Base-by-base conservation (phyloP, 35 echinoderm and acorn worm species). In the Nesometra sesokonis region DNA sequence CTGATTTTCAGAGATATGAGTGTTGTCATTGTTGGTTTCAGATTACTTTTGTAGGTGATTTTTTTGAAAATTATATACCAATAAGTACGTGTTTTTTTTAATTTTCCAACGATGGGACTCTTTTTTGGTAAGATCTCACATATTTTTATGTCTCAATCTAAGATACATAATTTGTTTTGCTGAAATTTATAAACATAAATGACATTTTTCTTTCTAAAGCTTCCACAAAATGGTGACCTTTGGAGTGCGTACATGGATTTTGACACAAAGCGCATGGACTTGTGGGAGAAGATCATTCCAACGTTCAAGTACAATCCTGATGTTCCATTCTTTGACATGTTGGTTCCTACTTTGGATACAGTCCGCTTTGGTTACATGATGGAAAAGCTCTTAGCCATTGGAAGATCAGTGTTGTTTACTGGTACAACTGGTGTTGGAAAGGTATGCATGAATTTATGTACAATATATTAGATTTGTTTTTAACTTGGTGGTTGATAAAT, bases 371-470 rank as follows among this genome's bases (percentile, higher is more conserved):
- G 95, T 32, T 98, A 98, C 85, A 90, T 98, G 67, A 98, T 98
- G 95, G 95, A 98, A 85, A 98, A 94, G 39, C 87, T 97, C 0
- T 57, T 98, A 34, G 80, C 77, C 35, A 88, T 98, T 19, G 91
- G 94, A 17, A 86, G 88, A n/a, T 92, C 95, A 29, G 95, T 98
- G 2, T 86, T 98, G 15, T 98, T 94, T 85, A 98, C 95, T 79
- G 95, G 95, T 79, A 98, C 95, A 15, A 98, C 95, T 80, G 95
- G 95, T 83, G 95, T 98, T 33, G 95, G 95, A 29, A 98, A 98
- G 91, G 95, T 97, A 84, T 85, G 84, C 77, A 27, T 3, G 32
- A 78, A 8, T 78, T 3, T 11, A 15, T 36, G 32, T 3, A 13
- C 3, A 29, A 30, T 36, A 33, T 7, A 4, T 33, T n/a, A n/a